Base-by-base conservation (phyloP, 2,888 invertebrate genomes). In the Bombyx huttoni region DNA sequence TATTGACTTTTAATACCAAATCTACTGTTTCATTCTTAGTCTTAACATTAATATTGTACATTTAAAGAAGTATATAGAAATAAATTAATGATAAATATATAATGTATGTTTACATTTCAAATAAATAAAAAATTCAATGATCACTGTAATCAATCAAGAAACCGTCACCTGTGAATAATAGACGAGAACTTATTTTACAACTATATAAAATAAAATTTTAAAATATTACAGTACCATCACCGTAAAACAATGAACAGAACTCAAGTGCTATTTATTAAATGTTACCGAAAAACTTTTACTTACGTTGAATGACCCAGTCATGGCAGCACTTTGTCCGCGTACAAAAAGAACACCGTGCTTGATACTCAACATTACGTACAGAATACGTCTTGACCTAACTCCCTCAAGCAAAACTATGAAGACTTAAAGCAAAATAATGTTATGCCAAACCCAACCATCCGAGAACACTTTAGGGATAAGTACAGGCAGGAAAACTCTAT, bases 321-420 rank as follows among this genome's bases (percentile, higher is more conserved):
- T 58, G 65, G 62, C 65, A 60, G 65, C 67, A 79, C 78, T 73
- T 59, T 58, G 55, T 59, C 60, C 54, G 59, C 62, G 63, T 60
- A 61, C 59, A 64, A 61, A 62, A 58, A 65, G 60, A 59, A 67
- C 66, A 73, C 62, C 58, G 57, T 57, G 53, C 33, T 52, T 55
- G 53, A 47, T 49, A 56, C 54, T 40, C 40, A 40, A 40, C 40
- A 10, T 40, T 40, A 40, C 40, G 40, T 40, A 24, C 24, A 1
- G 2, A 40, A 40, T 40, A 40, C 40, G 12, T 56, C 58, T 60
- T 56, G 57, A 68, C 72, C 66, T 64, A 58, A 56, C 61, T 65
- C 70, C 73, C 69, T 59, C 63, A 80, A 80, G 79, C 79, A 63
- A 68, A 69, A 67, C 57, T 68, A 60, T 69, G 70, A 66, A 69